Evolutionary conservation across 2,888 invertebrate species (phyloP).

Genomic region (Ennomos quercinarius): DNA sequence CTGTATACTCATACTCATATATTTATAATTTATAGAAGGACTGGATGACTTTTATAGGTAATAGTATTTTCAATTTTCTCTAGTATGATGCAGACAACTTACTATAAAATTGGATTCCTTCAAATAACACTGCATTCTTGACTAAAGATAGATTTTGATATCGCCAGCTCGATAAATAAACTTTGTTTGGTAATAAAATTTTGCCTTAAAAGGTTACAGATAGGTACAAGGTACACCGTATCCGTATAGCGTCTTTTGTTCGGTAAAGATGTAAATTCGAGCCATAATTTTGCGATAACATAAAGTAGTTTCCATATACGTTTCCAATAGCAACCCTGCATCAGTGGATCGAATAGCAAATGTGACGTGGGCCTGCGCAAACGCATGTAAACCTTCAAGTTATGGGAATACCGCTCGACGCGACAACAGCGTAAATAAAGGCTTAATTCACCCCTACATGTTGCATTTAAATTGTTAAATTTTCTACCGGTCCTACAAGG

Average conservation of each 20-base stretch:
- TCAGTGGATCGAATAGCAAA: slow-evolving; percentile 38
- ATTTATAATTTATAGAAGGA: slow-evolving; percentile 34
- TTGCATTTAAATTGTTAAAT: slow-evolving; percentile 49
- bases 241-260: slow-evolving; percentile 37
- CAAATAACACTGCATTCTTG: slow-evolving; percentile 31
- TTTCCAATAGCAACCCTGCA: slow-evolving; percentile 35
- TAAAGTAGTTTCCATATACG: slow-evolving; percentile 40
- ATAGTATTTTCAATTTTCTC: slow-evolving; percentile 38
- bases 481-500: slow-evolving; percentile 28
- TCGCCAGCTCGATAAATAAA: slow-evolving; percentile 31
- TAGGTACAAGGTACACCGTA: too few relatives aligned
- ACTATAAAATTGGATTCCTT: slow-evolving; percentile 15
- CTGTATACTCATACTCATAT: slow-evolving; percentile 5
- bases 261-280: slow-evolving; percentile 38
- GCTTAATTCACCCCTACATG: slow-evolving; percentile 53
- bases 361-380: slow-evolving; percentile 43
- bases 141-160: slow-evolving; percentile 33
- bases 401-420: slow-evolving; percentile 47
- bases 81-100: slow-evolving; percentile 35
- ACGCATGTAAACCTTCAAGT: slow-evolving; percentile 50
- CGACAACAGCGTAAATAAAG: slow-evolving; percentile 52
- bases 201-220: slow-evolving; percentile 39
- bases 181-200: slow-evolving; percentile 33
- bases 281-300: slow-evolving; percentile 41
- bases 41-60: slow-evolving; percentile 34